Base-by-base conservation (phyloP, 2,888 invertebrate genomes). In the Acrobasis suavella region DNA sequence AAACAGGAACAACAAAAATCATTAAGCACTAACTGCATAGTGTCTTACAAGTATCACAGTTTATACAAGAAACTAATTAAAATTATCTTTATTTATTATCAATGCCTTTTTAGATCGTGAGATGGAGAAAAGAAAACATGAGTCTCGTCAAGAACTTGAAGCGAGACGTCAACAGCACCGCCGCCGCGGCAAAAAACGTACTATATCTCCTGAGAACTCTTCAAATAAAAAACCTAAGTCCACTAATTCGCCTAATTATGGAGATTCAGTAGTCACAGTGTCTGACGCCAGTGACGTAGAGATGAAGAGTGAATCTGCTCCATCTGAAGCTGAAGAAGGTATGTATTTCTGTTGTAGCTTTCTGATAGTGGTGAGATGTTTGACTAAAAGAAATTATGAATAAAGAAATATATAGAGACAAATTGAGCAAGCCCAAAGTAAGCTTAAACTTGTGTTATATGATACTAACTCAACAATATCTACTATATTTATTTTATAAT, bases 41-140 rank as follows among this genome's bases (percentile, higher is more conserved):
- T 32, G 32, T 32, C 8, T 32, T 7, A 22, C 22, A 22, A 5
- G 22, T 22, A 22, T 22, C 22, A 22, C 32, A 7, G 32, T 32
- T 32, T 32, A 8, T 6, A 7, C 32, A 22, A 22, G 22, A 22
- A 22, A 22, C 22, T 22, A 22, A 22, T 22, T 32, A 32, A 7
- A 32, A 32, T 32, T 32, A 32, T 32, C 8, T 32, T 32, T 32
- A 22, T 32, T 5, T 32, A 32, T 32, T 32, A 22, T 22, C 7
- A 8, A 32, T 32, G 32, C 32, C 56, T 42, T 85, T 86, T 16
- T 72, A 91, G 96, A 96, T 75, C 90, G 96, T 39, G 96, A 97
- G 87, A 96, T 95, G 94, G 95, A 95, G 2, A 94, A 96, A 71
- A 93, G 96, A 62, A 96, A 96, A 82, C 95, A 96, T 81, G 94